phyloP scores from a whole-genome alignment of 2,797 vertebrate genomes.

The Brotogeris chrysoptera region DNA sequence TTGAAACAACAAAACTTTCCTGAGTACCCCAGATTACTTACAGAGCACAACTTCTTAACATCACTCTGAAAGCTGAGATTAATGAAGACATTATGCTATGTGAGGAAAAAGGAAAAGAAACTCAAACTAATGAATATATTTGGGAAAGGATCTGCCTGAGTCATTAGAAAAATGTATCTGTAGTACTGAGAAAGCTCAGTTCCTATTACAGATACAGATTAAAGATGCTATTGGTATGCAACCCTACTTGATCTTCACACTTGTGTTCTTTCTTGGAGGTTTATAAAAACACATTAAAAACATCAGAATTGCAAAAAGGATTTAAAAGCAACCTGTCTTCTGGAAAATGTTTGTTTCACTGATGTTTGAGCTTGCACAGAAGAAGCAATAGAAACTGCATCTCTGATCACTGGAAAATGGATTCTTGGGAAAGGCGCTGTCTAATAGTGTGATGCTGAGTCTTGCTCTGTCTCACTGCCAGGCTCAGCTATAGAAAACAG shows the following conservation, averaged over 20 bases:
- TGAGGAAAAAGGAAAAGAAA: not conserved
- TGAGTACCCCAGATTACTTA: not conserved
- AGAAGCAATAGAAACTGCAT: slow-evolving; percentile 37
- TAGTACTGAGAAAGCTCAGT: not conserved
- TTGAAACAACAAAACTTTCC: not conserved
- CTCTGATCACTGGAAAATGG: slow-evolving; percentile 52
- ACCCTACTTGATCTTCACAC: slow-evolving; percentile 31
- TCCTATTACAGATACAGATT: slow-evolving; percentile 29
- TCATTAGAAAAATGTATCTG: not conserved
- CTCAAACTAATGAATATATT: not conserved
- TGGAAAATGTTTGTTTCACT: slow-evolving; percentile 49
- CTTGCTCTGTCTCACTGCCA: slow-evolving; percentile 60
- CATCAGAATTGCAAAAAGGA: not conserved
- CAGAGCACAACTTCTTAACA: not conserved
- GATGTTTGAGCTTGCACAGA: slow-evolving; percentile 53
- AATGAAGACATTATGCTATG: not conserved
- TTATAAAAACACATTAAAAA: slow-evolving; percentile 30
- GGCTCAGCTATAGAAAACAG: slow-evolving; percentile 63
- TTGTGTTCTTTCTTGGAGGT: slow-evolving; percentile 7
- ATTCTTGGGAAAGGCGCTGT: slow-evolving; percentile 57
- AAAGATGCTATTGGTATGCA: slow-evolving; percentile 38
- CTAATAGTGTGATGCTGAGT: slow-evolving; percentile 53
- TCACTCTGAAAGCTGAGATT: not conserved
- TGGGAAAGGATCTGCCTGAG: not conserved
- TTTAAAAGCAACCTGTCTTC: slow-evolving; percentile 10